Evolutionary conservation across 2,113 vertebrate species (phyloP).

Genomic region (Grantiella picta): DNA sequence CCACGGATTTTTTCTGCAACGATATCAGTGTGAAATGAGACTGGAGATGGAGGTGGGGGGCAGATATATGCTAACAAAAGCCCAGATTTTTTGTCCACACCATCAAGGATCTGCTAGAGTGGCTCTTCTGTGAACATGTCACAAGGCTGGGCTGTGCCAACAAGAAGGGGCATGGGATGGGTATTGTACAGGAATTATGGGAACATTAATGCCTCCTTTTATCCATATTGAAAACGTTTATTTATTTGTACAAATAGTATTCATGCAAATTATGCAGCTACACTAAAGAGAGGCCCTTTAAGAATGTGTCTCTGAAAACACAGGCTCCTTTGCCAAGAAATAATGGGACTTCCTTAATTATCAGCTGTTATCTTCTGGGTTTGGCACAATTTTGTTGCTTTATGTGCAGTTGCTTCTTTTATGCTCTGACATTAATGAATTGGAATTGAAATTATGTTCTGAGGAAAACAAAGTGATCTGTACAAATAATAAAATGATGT

Average conservation of each 20-base stretch:
- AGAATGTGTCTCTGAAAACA: slow-evolving; percentile 39
- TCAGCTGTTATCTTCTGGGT: slow-evolving; percentile 46
- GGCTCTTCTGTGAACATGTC: not conserved
- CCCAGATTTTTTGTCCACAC: not conserved
- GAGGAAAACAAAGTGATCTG: slow-evolving; percentile 43
- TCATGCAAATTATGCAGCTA: slow-evolving; percentile 19
- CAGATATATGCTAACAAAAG: not conserved
- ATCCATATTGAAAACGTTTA: not conserved
- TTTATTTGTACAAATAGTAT: not conserved
- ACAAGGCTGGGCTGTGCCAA: not conserved
- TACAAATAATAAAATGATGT: slow-evolving; percentile 30
- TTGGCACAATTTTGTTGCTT: slow-evolving; percentile 30
- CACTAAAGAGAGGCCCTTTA: slow-evolving; percentile 32
- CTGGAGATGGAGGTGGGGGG: not conserved
- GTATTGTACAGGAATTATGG: not conserved
- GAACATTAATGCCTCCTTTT: slow-evolving; percentile 3
- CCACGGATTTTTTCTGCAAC: not conserved
- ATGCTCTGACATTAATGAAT: slow-evolving; percentile 53
- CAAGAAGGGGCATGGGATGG: not conserved
- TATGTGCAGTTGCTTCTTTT: slow-evolving; percentile 28
- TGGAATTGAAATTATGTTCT: slow-evolving; percentile 23
- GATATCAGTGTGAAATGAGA: not conserved
- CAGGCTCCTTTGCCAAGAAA: slow-evolving; percentile 24
- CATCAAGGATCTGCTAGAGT: not conserved
- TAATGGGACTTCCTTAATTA: slow-evolving; percentile 53